These are phyloP conservation scores for Clarias gariepinus DNA, from an alignment of 2,113 vertebrate species.

Conservation along the genomic window DNA sequence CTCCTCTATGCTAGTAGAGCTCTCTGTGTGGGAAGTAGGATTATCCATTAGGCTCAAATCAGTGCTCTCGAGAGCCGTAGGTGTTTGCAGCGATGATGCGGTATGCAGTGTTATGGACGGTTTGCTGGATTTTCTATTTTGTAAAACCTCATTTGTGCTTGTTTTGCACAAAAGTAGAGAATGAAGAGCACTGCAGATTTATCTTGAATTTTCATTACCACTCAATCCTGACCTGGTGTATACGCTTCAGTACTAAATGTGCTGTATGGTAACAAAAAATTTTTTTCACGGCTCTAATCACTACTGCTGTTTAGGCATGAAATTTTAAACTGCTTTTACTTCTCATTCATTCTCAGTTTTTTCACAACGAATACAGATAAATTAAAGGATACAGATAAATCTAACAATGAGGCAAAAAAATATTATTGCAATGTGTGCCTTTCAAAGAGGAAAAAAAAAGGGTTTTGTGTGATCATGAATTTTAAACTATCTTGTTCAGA, in stretches of 20 bases:
- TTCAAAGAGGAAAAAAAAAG: background rate
- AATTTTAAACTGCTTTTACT: background rate
- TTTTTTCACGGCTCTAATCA: background rate
- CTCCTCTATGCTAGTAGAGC: conserved; percentile 20
- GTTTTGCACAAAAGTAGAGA: background rate
- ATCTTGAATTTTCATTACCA: conserved; percentile 9
- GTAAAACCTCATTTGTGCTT: background rate
- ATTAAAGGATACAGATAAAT: background rate
- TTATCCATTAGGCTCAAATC: conserved; percentile 40
- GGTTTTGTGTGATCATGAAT: background rate
- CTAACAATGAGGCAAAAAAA: background rate
- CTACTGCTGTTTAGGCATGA: background rate
- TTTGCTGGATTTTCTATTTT: background rate
- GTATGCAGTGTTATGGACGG: background rate
- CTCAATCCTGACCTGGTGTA: background rate
- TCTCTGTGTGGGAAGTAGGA: conserved; percentile 30
- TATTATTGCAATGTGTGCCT: background rate
- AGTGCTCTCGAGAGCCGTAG: conserved; percentile 21
- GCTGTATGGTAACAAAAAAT: background rate
- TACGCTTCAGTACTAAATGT: background rate
- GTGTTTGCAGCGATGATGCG: conserved; percentile 30
- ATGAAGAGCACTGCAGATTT: background rate
- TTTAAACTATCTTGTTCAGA: background rate
- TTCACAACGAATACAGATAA: background rate
- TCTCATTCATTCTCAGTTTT: background rate